phyloP scores from a whole-genome alignment of 2,113 vertebrate genomes.

The Canis aureus region DNA sequence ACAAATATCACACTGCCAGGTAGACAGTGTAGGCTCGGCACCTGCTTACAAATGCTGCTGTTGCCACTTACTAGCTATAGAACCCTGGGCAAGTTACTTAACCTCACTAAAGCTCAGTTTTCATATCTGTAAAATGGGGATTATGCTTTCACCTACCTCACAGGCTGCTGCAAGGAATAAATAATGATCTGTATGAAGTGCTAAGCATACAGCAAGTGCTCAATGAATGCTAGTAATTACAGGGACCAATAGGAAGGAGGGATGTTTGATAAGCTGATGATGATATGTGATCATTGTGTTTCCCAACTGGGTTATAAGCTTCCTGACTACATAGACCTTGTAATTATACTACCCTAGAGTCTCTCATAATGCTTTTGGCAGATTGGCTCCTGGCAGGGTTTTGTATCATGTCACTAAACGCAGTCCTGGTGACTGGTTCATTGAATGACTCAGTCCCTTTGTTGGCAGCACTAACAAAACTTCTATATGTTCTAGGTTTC shows the following conservation, averaged over 20 bases:
- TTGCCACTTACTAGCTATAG: background rate
- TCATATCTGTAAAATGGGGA: background rate
- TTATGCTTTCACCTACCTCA: background rate
- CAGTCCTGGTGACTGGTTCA: background rate
- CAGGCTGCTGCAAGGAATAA: background rate
- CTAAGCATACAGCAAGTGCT: background rate
- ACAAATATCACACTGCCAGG: background rate
- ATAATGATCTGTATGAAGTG: background rate
- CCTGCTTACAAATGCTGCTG: background rate
- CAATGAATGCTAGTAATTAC: background rate
- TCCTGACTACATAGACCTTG: background rate
- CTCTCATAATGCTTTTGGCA: background rate
- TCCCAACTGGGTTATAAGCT: background rate
- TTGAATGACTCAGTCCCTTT: background rate
- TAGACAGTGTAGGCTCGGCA: background rate
- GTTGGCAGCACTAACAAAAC: background rate
- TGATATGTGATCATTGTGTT: background rate
- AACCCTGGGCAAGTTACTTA: background rate
- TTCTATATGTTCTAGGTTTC: background rate
- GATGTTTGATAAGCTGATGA: background rate
- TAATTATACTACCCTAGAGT: background rate
- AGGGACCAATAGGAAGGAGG: background rate
- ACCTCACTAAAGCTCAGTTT: conserved; percentile 21
- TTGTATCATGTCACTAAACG: background rate
- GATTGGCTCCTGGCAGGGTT: background rate